These are phyloP conservation scores for Streblospio benedicti DNA, from an alignment of 1,140 invertebrate species.

Conservation along the genomic window DNA sequence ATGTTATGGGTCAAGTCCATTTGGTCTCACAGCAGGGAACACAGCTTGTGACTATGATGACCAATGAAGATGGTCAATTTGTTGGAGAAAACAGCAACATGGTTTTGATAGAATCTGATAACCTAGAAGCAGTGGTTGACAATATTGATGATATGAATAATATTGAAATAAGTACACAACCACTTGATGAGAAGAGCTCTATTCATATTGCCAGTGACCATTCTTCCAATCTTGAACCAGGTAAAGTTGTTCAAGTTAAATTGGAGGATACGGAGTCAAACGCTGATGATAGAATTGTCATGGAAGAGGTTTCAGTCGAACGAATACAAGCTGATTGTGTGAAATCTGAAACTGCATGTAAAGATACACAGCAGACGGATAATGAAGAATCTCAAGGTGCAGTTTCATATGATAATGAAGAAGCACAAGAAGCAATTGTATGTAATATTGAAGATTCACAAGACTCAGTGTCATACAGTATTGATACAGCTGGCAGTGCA, in stretches of 20 bases:
- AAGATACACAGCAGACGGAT: neutral
- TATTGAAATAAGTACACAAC: too few species aligned
- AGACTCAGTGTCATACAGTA: neutral
- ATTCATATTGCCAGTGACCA: too few species aligned
- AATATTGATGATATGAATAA: too few species aligned
- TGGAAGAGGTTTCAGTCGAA: neutral
- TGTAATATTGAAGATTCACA: neutral
- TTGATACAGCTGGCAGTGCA: neutral
- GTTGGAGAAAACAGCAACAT: too few species aligned
- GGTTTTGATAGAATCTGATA: too few species aligned
- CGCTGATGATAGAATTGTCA: neutral
- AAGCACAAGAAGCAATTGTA: neutral
- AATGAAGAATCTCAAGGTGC: neutral
- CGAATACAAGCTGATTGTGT: neutral
- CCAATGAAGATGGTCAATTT: too few species aligned
- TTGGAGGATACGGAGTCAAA: neutral
- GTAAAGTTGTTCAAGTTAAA: neutral
- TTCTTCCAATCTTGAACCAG: too few species aligned
- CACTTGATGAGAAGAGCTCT: too few species aligned
- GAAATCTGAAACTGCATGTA: neutral
- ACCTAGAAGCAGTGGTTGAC: too few species aligned
- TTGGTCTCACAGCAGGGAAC: too few species aligned
- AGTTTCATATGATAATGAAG: neutral
- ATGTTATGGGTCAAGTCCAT: too few species aligned
- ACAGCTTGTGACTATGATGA: too few species aligned